Evolutionary conservation across 2,888 invertebrate genomes (phyloP), one percentile per base, ranked within the genome.

Genomic region (Neoitamus cyanurus): DNA sequence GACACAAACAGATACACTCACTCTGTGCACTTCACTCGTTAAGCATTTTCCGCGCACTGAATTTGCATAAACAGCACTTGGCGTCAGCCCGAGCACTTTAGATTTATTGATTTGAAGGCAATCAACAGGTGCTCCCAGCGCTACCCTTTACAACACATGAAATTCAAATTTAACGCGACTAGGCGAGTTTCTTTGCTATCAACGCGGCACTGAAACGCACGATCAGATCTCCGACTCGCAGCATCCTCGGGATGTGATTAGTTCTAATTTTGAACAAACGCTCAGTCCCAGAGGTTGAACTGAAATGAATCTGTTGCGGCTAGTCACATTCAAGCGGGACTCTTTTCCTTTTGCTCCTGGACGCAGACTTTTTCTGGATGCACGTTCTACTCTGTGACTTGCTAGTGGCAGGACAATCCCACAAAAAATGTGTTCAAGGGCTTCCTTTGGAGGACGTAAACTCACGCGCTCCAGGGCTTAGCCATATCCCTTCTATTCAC

Each of bases 11-110:
- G 15, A 28, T n/a, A 68, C 36, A 69, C 28, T 20, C 25, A 82
- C 69, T 80, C 7, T 4, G 15, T 31, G 48, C 78, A 42, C 42
- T 58, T 48, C 78, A 78, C 78, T 48, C 42, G 28, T 31, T 78
- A 48, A 78, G 13, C 46, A 78, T 48, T 78, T 20, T n/a, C 48
- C 11, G 58, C 13, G 15, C 58, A 78, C 78, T 78, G 78, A 78
- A 78, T 28, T 31, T 58, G 31, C 48, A 48, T 58, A 78, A 78
- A 78, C 48, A 78, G 28, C 30, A n/a, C 48, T 31, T 31, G 15
- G 11, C 28, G 48, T 15, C 25, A 48, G 48, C 11, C 31, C 31
- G 30, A 30, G 20, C 48, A 58, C 48, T 78, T 28, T 42, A 42
- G 48, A 78, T 15, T 78, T 78, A 78, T 78, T 42, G 78, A 78